Conservation (phyloP, 1,140 invertebrate genomes). For the Formica exsecta region DNA sequence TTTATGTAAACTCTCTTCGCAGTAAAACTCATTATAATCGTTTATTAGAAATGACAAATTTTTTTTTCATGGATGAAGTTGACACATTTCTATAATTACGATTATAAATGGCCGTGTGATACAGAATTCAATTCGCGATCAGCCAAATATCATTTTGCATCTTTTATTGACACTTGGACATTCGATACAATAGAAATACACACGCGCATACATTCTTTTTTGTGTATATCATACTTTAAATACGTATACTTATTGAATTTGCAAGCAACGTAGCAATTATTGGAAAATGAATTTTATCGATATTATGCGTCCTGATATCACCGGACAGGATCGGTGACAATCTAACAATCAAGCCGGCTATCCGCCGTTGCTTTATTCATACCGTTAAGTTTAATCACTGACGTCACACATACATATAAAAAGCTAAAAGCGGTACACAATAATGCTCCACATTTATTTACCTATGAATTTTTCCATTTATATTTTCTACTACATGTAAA, state of each 20-base stretch:
- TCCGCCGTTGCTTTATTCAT: conserved; percentile 25
- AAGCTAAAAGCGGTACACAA: neutral
- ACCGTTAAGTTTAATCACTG: neutral
- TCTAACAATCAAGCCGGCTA: conserved; percentile 45
- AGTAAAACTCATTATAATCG: neutral
- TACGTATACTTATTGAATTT: conserved; percentile 26
- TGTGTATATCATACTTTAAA: neutral
- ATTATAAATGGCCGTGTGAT: neutral
- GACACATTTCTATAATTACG: neutral
- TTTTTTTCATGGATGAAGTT: conserved; percentile 1
- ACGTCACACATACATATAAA: neutral
- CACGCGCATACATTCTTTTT: neutral
- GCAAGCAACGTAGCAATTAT: conserved; percentile 49
- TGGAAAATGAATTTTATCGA: conserved; percentile 56
- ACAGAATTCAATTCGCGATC: conserved; percentile 6
- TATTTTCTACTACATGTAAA: neutral
- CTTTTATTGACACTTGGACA: conserved; percentile 5
- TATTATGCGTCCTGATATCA: conserved; percentile 35
- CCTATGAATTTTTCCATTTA: neutral
- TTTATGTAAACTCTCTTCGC: neutral
- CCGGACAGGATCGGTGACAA: conserved; percentile 20
- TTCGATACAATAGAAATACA: neutral
- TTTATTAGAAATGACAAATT: conserved; percentile 18
- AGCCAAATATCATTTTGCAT: neutral
- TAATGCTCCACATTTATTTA: neutral